Percentiles rank a stretch among this genome's conserved stretches.
Evolutionary conservation across 1,140 invertebrate species (phyloP).

Genomic region (Dendroctonus valens): DNA sequence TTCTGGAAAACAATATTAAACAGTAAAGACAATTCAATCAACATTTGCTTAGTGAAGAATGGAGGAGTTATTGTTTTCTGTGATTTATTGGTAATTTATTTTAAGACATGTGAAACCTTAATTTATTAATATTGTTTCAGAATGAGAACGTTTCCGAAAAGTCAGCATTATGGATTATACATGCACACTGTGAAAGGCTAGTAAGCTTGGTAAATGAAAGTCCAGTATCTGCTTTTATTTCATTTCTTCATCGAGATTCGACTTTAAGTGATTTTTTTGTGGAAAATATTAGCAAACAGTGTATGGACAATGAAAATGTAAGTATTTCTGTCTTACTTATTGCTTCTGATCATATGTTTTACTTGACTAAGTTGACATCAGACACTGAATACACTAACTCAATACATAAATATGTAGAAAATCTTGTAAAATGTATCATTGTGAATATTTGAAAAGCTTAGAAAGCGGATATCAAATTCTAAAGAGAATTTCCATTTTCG

Average conservation of each 20-base stretch:
- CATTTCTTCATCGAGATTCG: constrained; percentile 63
- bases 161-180: constrained; percentile 74
- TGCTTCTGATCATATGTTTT: too few relatives aligned
- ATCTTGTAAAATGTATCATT: too few relatives aligned
- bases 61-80: constrained; percentile 65
- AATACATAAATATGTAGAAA: too few relatives aligned
- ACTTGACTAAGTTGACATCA: too few relatives aligned
- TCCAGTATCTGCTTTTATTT: constrained; percentile 65
- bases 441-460: too few relatives aligned
- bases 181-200: constrained; percentile 68
- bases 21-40: constrained; percentile 23
- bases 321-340: constrained; percentile 6
- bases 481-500: too few relatives aligned
- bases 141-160: constrained; percentile 71
- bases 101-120: not conserved
- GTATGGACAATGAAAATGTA: constrained; percentile 45
- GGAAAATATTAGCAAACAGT: constrained; percentile 65
- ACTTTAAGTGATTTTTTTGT: constrained; percentile 70
- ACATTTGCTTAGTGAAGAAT: constrained; percentile 59
- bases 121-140: constrained; percentile 42
- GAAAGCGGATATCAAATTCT: too few relatives aligned
- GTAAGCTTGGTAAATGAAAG: constrained; percentile 61
- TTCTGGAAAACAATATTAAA: constrained; percentile 55
- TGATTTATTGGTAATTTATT: constrained; percentile 64
- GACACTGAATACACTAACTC: too few relatives aligned